These are phyloP conservation scores for Folsomia candida DNA, from an alignment of 2,888 invertebrate species.

Conservation along the genomic window DNA sequence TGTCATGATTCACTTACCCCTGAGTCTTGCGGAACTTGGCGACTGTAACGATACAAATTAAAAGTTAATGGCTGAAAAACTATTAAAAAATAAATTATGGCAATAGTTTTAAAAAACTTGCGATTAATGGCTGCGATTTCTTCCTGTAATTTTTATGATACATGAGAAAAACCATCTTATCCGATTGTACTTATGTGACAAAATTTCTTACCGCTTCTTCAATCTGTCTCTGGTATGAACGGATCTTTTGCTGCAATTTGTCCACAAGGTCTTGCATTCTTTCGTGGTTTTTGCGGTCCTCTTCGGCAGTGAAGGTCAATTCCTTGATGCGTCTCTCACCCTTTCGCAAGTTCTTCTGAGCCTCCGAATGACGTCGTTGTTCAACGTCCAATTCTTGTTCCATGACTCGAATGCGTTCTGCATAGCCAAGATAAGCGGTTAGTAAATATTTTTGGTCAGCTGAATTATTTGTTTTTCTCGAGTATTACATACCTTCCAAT, in stretches of 20 bases:
- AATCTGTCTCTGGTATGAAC: conserved; percentile 55
- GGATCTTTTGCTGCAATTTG: conserved; percentile 61
- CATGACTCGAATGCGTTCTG: conserved; percentile 55
- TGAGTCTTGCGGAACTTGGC: conserved; percentile 15
- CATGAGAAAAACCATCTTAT: conserved; percentile 52
- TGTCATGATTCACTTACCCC: background rate
- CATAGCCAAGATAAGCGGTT: too few species aligned
- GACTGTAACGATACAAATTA: too few species aligned
- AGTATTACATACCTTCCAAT: too few species aligned
- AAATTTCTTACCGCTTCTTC: conserved; percentile 64
- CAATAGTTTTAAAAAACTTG: too few species aligned
- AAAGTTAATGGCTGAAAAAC: too few species aligned
- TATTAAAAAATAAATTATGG: too few species aligned
- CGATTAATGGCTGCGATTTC: conserved; percentile 13
- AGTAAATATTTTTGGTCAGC: too few species aligned
- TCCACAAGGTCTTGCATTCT: conserved; percentile 62
- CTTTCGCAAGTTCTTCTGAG: conserved; percentile 60
- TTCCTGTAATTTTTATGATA: conserved; percentile 2
- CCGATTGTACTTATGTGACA: too few species aligned
- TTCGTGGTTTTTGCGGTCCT: conserved; percentile 66
- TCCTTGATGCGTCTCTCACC: conserved; percentile 60
- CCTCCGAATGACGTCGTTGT: conserved; percentile 60
- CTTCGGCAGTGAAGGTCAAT: conserved; percentile 56
- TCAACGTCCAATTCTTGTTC: conserved; percentile 61
- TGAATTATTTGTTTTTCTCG: too few species aligned